Evolutionary conservation across 1,140 invertebrate species (phyloP), one percentile per base, ranked within the genome.

Genomic region (Drosophila seguyi): DNA sequence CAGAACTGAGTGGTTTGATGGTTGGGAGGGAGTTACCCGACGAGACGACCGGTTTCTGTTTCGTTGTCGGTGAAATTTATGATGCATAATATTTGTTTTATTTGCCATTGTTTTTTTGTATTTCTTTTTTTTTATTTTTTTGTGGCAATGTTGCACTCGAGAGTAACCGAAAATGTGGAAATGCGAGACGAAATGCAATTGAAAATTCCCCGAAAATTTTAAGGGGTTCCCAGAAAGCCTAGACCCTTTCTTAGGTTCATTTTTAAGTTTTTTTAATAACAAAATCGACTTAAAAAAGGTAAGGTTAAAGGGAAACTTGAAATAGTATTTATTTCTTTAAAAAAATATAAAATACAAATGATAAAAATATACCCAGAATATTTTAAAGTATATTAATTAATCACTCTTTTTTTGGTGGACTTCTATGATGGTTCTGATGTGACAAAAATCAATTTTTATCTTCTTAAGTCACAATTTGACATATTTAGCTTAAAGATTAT

Each of bases 61-160:
- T 50, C 59, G 61, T 58, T 31, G 57, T 58, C 71, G 63, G 84
- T 87, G 84, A 88, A 88, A 90, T 88, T 88, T 90, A 88, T 84
- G 85, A 81, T 65, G 84, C 84, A 84, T 88, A 74, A 84, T 75
- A 61, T 53, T 68, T 71, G 73, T 66, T 76, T 84, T 84, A 80
- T 76, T 71, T 48, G 72, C 71, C 80, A 77, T 90, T 88, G 80
- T 90, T 13, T 48, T 84, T 48, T 7, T 29, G 2, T 7, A 2
- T 31, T 31, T 31, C 29, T 29, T 29, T 29, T 7, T 31, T 31
- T 31, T 31, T 31, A 3, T 11, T 31, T 31, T 31, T 4, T 8
- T 10, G 4, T n/a, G n/a, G n/a, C n/a, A n/a, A n/a, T n/a, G n/a
- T n/a, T 34, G 31, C 79, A 83, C 36, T 42, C 75, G 29, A 45